Evolutionary conservation across 2,888 invertebrate species (phyloP), one percentile per base, ranked within the genome.

Genomic region (Pachliopta kotzebuea): DNA sequence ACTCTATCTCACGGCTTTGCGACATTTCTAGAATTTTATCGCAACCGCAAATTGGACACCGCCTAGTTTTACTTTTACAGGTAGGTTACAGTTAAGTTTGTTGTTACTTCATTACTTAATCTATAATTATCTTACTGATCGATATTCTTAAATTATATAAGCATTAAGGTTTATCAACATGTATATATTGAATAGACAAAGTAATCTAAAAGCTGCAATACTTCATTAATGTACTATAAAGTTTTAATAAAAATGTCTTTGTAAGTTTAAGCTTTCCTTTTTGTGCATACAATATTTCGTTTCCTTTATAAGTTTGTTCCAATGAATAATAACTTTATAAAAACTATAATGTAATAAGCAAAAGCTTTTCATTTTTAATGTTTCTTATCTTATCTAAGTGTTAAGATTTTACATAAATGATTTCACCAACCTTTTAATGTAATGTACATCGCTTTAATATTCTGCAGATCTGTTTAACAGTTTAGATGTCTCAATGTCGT

Each of bases 11-110:
- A 55, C 31, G 37, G 14, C 31, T 31, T 9, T 11, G 8, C 45
- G 37, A 31, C 64, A 56, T 64, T 64, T 60, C 60, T 56, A 60
- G 50, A 49, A 55, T 52, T 55, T 24, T 55, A 60, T 50, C 24
- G 50, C 49, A 56, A 56, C 60, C 60, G 31, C 58, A 42, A 53
- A 62, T 62, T 62, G 52, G 55, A 55, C 53, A 26, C 55, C 23
- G 24, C 37, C 26, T 37, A 20, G 14, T 42, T 9, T 54, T 24
- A 45, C 55, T 31, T n/a, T 42, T 26, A 45, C 24, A 54, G 18
- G 37, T 21, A 20, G 11, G 4, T n/a, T n/a, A n/a, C n/a, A n/a
- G n/a, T n/a, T n/a, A n/a, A n/a, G n/a, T n/a, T n/a, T n/a, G n/a
- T n/a, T n/a, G n/a, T 45, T 52, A 52, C 52, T 52, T n/a, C 23